A percentile compares a stretch with the other conserved stretches of the same genome.
phyloP scores from a whole-genome alignment of 2,797 vertebrate genomes.

The Sphenopsis melanotis region DNA sequence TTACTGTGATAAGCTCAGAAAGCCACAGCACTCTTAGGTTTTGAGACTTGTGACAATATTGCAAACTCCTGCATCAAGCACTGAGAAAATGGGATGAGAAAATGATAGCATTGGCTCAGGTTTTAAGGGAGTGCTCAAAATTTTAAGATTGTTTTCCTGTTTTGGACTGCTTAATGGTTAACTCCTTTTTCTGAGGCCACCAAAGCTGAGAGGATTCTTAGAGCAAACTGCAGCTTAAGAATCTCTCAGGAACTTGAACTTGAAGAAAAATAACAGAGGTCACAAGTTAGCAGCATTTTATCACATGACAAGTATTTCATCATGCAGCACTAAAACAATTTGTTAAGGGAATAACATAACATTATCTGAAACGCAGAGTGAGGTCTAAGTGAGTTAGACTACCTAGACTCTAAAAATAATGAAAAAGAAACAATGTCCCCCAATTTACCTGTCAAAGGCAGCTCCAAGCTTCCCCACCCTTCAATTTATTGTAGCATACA shows the following conservation, averaged over 20 bases:
- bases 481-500: neutral
- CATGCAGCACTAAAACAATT: neutral
- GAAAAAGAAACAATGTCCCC: neutral
- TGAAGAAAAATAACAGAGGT: neutral
- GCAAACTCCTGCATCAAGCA: fast-evolving
- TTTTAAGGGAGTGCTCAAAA: neutral
- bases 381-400: neutral
- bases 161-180: neutral
- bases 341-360: neutral
- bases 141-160: neutral
- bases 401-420: neutral
- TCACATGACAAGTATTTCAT: neutral
- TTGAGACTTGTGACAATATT: neutral
- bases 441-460: neutral
- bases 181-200: neutral
- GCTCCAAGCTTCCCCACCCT: neutral
- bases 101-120: neutral
- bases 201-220: neutral
- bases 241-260: neutral
- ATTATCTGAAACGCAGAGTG: neutral
- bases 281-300: neutral
- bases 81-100: neutral
- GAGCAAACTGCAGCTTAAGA: neutral
- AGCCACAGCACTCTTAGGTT: neutral
- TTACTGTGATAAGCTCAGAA: neutral